Evolutionary conservation across 2,888 invertebrate species (phyloP), one percentile per base, ranked within the genome.

Genomic region (Cantharis lateralis): DNA sequence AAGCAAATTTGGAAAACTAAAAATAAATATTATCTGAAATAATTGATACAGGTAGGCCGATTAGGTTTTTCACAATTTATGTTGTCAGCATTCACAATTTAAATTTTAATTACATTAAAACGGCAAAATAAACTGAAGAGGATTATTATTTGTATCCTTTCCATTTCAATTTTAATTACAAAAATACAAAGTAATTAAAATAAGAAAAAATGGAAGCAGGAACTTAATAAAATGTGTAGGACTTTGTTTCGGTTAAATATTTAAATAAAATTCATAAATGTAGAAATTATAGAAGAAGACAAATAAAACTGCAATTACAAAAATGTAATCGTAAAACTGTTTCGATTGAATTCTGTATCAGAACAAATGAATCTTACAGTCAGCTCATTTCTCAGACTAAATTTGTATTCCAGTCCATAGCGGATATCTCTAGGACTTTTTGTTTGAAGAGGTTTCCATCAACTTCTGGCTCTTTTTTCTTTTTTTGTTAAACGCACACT

Each of bases 301-400:
- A 84, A 85, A 84, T 85, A 85, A 84, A 84, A 85, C 84, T 84
- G 83, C 83, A 85, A 84, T 85, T 85, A 85, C 84, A 82, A 79
- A 83, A 84, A 85, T 84, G 82, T 83, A 84, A 85, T 85, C 84
- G 82, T 82, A 83, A 82, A 84, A 83, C 82, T 82, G 84, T 82
- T 84, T 83, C 83, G 83, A 84, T 84, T 81, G 77, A 72, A 77
- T 73, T 68, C 66, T 68, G 76, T 75, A 75, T 75, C 75, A 20
- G 76, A 68, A 78, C 76, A 76, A 80, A 76, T 79, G 76, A 76
- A 80, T 78, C 80, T 79, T n/a, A 76, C 76, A 70, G 78, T 79
- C 79, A 80, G 81, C 81, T 81, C 81, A 81, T 81, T 81, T 80
- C 80, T 80, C 79, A 64, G 74, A 73, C 75, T 74, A 80, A 84